Evolutionary conservation across 2,888 invertebrate genomes (phyloP), one percentile per base, ranked within the genome.

Genomic region (Micropterix aruncella): DNA sequence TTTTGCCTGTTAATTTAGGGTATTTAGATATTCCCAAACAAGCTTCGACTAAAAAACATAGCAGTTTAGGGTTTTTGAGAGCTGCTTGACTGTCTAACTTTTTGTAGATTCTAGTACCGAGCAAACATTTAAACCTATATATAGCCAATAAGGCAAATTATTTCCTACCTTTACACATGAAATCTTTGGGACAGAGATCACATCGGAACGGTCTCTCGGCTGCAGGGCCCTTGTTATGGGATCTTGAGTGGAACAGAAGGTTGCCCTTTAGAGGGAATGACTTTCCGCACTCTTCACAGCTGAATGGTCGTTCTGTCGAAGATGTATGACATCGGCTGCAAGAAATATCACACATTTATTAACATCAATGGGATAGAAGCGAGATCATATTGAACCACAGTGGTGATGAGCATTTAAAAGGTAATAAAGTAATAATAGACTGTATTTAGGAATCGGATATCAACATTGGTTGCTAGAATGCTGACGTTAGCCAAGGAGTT

Each of bases 191-290:
- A 57, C 89, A 89, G 44, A 89, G 68, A 54, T 88, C 88, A 58
- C 89, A 89, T 44, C 82, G 73, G 64, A 83, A 87, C 2, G 78
- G 79, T 45, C 80, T 67, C 51, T 78, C 76, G 47, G 75, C 77
- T 50, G 74, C 75, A 52, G 74, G 75, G 19, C 76, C 74, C 59
- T 88, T 88, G 56, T 83, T 84, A 64, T 90, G 89, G 51, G 89
- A 88, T 47, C 89, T 76, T 65, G 87, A 85, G 61, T 90, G 89
- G 71, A 89, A 89, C 51, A 90, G 71, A 40, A 89, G 66, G 59
- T 89, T 88, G 46, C 84, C 87, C 66, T 87, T 88, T 41, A 88
- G 65, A 0, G 87, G 87, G 67, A 89, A 89, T 42, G 86, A 84
- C 60, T 87, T 89, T 56, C 89, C 89, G 60, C 89, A 90, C 56